Evolutionary conservation across 1,140 invertebrate species (phyloP).

Genomic region (Bombus huntii): DNA sequence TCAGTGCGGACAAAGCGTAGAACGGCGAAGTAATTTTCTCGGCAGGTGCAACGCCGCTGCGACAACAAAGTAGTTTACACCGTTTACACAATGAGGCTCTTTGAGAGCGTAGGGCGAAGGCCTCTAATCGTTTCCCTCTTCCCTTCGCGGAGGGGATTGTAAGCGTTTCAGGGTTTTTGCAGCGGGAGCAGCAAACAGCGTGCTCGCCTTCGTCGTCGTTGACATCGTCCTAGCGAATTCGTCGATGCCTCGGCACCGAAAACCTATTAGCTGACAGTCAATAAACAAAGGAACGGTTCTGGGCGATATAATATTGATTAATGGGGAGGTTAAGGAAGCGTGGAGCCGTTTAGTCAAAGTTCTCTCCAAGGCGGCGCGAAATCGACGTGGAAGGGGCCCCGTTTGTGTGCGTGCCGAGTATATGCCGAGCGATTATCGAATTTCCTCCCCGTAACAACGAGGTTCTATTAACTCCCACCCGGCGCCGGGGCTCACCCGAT

Average conservation of each 20-base stretch:
- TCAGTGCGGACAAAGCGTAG: conserved; percentile 59
- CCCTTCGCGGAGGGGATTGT: neutral
- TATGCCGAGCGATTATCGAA: conserved; percentile 83
- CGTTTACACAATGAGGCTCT: conserved; percentile 66
- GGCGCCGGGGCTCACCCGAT: conserved; percentile 76
- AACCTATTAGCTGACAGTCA: conserved; percentile 82
- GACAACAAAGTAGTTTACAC: conserved; percentile 66
- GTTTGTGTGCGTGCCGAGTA: conserved; percentile 69
- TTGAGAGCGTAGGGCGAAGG: conserved; percentile 56
- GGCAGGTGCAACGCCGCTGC: conserved; percentile 55
- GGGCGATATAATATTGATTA: conserved; percentile 84
- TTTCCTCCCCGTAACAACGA: conserved; percentile 83
- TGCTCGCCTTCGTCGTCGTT: neutral
- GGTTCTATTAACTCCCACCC: conserved; percentile 83
- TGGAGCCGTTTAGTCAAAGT: conserved; percentile 83
- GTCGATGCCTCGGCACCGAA: conserved; percentile 71
- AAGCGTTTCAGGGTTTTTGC: conserved; percentile 56
- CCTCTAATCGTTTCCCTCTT: conserved; percentile 57
- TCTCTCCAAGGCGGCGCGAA: conserved; percentile 77
- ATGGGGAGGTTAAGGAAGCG: conserved; percentile 83
- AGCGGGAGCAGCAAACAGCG: conserved; percentile 3
- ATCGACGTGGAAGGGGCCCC: conserved; percentile 18
- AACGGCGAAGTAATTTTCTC: conserved; percentile 62
- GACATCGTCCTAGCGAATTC: conserved; percentile 49
- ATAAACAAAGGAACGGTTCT: conserved; percentile 83